Conservation (phyloP, 2,797 vertebrate species). For the Manis javanica region DNA sequence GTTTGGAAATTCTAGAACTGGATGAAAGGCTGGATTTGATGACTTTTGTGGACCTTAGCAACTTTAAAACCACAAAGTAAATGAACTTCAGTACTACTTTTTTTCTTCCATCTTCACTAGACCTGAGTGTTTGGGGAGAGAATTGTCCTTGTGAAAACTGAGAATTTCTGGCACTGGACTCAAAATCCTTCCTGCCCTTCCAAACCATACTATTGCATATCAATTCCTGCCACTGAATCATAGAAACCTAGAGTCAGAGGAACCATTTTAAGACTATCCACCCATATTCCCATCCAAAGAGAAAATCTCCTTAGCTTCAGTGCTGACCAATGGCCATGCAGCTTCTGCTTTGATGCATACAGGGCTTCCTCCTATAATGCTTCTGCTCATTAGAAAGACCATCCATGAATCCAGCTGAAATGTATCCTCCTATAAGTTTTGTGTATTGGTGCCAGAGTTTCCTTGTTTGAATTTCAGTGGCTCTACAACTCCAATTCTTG, state of each 20-base stretch:
- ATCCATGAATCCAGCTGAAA: background rate
- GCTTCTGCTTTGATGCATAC: background rate
- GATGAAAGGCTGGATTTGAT: background rate
- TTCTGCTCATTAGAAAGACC: background rate
- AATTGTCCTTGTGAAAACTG: background rate
- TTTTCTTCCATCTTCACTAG: background rate
- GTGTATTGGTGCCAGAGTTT: background rate
- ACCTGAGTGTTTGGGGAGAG: background rate
- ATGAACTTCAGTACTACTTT: background rate
- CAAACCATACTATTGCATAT: background rate
- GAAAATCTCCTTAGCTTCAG: background rate
- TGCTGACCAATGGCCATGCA: background rate
- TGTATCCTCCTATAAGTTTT: background rate
- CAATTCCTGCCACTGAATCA: background rate
- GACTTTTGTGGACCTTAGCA: background rate
- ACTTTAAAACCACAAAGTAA: background rate
- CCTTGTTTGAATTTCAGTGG: background rate
- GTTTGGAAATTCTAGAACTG: background rate
- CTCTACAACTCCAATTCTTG: background rate
- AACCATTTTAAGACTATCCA: background rate
- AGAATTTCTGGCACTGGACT: background rate
- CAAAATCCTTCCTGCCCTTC: background rate
- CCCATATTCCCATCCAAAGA: background rate
- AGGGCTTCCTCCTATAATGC: no score
- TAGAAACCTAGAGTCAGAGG: background rate